These are phyloP conservation scores for Plodia interpunctella DNA, from an alignment of 1,140 invertebrate genomes.

Conservation along the genomic window DNA sequence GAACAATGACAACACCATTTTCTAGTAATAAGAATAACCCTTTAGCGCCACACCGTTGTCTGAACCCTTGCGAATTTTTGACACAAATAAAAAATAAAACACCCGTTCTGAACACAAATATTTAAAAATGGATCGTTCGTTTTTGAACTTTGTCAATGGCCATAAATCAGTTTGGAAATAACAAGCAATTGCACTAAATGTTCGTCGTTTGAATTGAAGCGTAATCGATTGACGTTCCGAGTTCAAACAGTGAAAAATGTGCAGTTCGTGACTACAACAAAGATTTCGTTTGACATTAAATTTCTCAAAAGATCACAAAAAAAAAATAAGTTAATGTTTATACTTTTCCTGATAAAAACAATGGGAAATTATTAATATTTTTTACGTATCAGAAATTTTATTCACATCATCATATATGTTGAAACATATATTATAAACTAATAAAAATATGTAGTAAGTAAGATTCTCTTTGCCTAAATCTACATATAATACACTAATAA, in stretches of 20 bases:
- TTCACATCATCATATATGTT: no score
- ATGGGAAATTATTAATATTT: no score
- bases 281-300: no score
- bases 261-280: not conserved
- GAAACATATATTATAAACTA: no score
- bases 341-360: no score
- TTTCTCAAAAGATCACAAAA: no score
- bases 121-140: constrained; percentile 55
- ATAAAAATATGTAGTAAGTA: no score
- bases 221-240: constrained; percentile 47
- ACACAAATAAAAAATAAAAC: constrained; percentile 62
- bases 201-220: constrained; percentile 63
- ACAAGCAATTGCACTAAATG: constrained; percentile 55
- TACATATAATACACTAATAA: not conserved
- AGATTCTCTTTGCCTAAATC: no score
- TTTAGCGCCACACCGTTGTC: constrained; percentile 55
- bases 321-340: no score
- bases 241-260: constrained; percentile 1
- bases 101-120: constrained; percentile 71
- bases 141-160: constrained; percentile 64
- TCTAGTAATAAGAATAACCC: constrained; percentile 72
- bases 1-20: constrained; percentile 66
- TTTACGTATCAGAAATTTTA: no score
- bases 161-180: constrained; percentile 70
- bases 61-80: constrained; percentile 70